Evolutionary conservation across 1,140 invertebrate species (phyloP), one percentile per base, ranked within the genome.

Genomic region (Aphis gossypii): DNA sequence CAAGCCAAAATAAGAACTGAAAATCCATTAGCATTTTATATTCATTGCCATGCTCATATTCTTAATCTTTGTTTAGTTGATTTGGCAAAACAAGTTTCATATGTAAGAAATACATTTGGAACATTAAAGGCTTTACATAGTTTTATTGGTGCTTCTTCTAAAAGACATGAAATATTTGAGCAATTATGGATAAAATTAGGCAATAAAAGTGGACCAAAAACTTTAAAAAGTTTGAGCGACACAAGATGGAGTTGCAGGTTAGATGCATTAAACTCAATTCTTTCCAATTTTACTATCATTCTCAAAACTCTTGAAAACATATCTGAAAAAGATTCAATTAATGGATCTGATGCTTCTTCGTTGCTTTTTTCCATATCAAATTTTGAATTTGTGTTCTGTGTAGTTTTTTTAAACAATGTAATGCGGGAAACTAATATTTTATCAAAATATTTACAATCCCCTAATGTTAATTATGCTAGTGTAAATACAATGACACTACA

Each of bases 1-100:
- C 95, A 98, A 98, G 30, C 96, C 96, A 20, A 97, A 98, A 93
- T 98, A 8, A 6, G 23, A 44, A 44, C 1, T 44, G 83, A 84
- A 44, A 84, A 84, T 84, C 83, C 83, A 44, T 25, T 44, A 8
- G 83, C 38, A 84, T 8, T 84, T 21, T 84, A 46, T 84, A 21
- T 84, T 21, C 83, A 84, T 97, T 54, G 96, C 96, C 94, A 97
- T 97, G 11, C 93, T 35, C 82, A 93, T 48, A 56, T 38, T n/a
- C 38, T 93, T 21, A 93, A 93, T 86, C 20, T 92, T 11, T 91
- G 44, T 41, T 76, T 48, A 23, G n/a, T 93, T 46, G 76, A 93
- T 86, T 84, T 93, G n/a, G 38, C 87, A 51, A 89, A 89, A 89
- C 87, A 89, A 54, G 87, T 89, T 21, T 6, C 5, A 54, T 41